phyloP scores from a whole-genome alignment of 2,113 vertebrate species.

The Callochromis pleurospilus region DNA sequence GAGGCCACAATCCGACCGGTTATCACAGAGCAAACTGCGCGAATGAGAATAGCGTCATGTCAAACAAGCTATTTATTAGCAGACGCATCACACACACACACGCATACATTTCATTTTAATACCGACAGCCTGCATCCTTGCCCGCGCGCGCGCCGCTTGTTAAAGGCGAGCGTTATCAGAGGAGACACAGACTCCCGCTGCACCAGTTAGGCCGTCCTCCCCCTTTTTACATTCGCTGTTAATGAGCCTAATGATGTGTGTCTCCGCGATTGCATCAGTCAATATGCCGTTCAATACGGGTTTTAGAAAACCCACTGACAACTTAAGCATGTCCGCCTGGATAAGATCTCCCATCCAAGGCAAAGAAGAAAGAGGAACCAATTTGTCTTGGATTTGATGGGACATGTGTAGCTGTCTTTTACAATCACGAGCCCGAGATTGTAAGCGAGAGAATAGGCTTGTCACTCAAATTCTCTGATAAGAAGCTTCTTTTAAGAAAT shows the following conservation, averaged over 20 bases:
- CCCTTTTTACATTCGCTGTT: conserved; percentile 56
- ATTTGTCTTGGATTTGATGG: conserved; percentile 63
- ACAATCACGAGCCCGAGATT: conserved; percentile 55
- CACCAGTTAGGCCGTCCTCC: conserved; percentile 55
- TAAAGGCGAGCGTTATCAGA: conserved; percentile 64
- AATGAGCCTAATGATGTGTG: conserved; percentile 73
- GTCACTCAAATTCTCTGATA: conserved; percentile 59
- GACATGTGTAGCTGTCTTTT: conserved; percentile 68
- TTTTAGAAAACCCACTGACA: conserved; percentile 64
- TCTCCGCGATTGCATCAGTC: conserved; percentile 69
- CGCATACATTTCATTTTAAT: conserved; percentile 51
- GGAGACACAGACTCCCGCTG: conserved; percentile 57
- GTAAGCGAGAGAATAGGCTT: conserved; percentile 58
- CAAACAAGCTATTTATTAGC: conserved; percentile 63
- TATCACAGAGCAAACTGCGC: conserved; percentile 52
- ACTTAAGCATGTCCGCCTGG: conserved; percentile 64
- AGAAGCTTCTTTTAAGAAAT: conserved; percentile 49
- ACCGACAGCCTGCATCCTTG: conserved; percentile 37
- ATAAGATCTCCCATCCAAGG: conserved; percentile 61
- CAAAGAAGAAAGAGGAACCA: conserved; percentile 48
- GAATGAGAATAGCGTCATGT: conserved; percentile 54
- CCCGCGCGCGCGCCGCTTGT: conserved; percentile 32
- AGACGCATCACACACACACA: conserved; percentile 8
- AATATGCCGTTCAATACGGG: conserved; percentile 70
- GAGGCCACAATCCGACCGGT: conserved; percentile 57